phyloP scores from a whole-genome alignment of 2,113 vertebrate genomes.

The western clawed frog (Xenopus tropicalis) region DNA sequence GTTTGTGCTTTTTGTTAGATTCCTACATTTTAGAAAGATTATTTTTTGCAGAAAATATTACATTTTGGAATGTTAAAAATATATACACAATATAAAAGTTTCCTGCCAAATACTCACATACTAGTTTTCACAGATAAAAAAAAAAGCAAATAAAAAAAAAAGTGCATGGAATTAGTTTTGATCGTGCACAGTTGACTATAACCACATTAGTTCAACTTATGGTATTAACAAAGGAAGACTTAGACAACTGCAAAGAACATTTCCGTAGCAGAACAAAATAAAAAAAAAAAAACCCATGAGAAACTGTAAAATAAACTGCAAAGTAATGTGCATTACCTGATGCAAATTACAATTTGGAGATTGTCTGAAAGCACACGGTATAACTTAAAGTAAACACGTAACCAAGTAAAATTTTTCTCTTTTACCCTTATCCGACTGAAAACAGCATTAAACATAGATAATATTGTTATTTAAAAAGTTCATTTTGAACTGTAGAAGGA shows the following conservation, averaged over 20 bases:
- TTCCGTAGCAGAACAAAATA: not conserved
- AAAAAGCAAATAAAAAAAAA: not conserved
- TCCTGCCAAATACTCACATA: not conserved
- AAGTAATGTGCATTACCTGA: not conserved
- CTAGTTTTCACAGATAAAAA: not conserved
- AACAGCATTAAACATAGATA: conserved; percentile 50
- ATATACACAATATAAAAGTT: not conserved
- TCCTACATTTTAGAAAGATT: not conserved
- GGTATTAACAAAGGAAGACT: conserved; percentile 38
- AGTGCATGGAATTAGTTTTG: conserved; percentile 11
- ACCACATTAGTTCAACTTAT: not conserved
- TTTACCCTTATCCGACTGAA: conserved; percentile 40
- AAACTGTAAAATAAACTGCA: too few species aligned
- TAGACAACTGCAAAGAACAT: not conserved
- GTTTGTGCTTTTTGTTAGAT: too few species aligned
- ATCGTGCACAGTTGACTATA: conserved; percentile 14
- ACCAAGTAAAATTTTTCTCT: not conserved
- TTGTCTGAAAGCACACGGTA: not conserved
- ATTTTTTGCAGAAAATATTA: not conserved
- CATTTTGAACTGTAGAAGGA: conserved; percentile 57
- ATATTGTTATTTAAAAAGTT: conserved; percentile 56
- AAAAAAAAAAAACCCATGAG: not conserved
- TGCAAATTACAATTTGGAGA: conserved; percentile 14
- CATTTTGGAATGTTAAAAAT: conserved; percentile 5
- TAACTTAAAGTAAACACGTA: not conserved